Percentiles rank a stretch among this genome's conserved stretches.
These are phyloP conservation scores for Norana najaformis DNA, from an alignment of 2,888 invertebrate species.

Conservation along the genomic window DNA sequence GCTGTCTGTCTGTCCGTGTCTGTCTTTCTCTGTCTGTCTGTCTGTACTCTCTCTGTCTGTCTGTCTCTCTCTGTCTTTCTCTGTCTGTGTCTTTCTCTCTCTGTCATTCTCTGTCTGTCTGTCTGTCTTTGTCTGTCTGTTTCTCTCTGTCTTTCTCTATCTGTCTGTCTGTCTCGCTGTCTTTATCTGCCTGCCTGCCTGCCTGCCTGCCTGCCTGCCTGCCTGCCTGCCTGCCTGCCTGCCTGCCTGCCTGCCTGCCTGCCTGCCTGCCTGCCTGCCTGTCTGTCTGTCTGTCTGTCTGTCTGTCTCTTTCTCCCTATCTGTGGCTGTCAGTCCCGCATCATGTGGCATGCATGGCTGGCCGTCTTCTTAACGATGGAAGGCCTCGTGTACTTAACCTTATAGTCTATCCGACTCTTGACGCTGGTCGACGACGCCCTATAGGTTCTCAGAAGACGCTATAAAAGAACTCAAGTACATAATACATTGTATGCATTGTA, in stretches of 20 bases:
- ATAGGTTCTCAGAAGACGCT: conserved; percentile 13
- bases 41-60: no score
- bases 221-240: no score
- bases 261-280: no score
- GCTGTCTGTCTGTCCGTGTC: background rate
- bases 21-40: no score
- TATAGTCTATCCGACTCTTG: background rate
- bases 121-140: no score
- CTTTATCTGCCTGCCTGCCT: background rate
- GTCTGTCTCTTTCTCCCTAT: no score
- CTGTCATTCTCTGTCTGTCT: background rate
- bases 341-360: no score
- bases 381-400: no score
- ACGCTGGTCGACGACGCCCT: background rate
- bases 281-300: background rate
- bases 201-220: background rate
- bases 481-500: background rate
- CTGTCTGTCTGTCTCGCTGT: no score
- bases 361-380: no score
- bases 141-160: background rate
- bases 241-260: background rate
- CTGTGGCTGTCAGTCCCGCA: no score
- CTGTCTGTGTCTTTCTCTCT: background rate
- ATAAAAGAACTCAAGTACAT: background rate
- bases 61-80: background rate